A percentile compares a stretch with the other conserved stretches of the same genome.
Conservation (phyloP, 2,797 vertebrate genomes). For the Manis pentadactyla region DNA sequence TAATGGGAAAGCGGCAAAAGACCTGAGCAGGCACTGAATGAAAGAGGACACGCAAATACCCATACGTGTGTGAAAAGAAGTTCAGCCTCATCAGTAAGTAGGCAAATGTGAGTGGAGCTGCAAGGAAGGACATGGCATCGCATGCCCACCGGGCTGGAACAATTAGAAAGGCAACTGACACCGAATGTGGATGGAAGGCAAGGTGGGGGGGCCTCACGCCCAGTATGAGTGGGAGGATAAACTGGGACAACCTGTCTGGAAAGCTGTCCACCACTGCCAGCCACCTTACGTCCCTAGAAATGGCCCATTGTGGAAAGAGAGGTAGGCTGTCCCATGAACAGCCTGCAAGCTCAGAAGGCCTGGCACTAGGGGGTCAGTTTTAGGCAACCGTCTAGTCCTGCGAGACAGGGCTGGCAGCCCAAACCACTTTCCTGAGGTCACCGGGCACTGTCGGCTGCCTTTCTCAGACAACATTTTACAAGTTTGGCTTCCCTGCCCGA, state of each 20-base stretch:
- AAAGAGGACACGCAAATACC: neutral
- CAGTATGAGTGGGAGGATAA: accelerated
- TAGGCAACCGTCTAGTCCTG: neutral
- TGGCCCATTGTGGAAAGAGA: neutral
- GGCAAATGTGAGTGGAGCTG: neutral
- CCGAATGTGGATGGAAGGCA: neutral
- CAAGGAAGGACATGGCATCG: neutral
- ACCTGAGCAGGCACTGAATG: accelerated
- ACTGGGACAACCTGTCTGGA: neutral
- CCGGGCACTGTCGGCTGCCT: neutral
- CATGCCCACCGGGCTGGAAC: neutral
- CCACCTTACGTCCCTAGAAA: neutral
- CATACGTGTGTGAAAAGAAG: neutral
- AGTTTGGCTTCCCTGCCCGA: neutral
- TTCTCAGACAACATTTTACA: neutral
- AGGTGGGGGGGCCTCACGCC: accelerated
- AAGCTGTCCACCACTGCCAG: accelerated
- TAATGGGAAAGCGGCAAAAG: neutral
- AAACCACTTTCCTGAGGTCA: neutral
- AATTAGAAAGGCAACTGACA: neutral
- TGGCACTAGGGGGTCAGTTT: neutral
- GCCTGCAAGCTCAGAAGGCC: neutral
- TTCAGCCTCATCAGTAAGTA: accelerated
- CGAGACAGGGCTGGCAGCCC: neutral
- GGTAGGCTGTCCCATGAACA: neutral